These are phyloP conservation scores for Plectrocnemia conspersa DNA, from an alignment of 1,140 invertebrate genomes.

Conservation along the genomic window DNA sequence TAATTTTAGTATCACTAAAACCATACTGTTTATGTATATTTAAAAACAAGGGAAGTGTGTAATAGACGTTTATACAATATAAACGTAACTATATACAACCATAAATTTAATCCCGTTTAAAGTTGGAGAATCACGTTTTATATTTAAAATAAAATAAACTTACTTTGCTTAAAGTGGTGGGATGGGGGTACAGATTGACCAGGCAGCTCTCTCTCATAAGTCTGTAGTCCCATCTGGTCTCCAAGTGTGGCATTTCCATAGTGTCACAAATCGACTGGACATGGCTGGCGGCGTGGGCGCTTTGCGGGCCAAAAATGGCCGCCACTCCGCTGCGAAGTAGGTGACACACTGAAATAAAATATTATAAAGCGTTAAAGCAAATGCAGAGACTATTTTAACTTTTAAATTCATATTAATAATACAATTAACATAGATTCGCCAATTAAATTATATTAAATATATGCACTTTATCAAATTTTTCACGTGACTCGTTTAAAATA, in stretches of 20 bases:
- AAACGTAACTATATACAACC: too few relatives aligned
- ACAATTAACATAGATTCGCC: too few relatives aligned
- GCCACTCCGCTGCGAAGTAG: constrained; percentile 81
- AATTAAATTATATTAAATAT: too few relatives aligned
- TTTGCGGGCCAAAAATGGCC: constrained; percentile 91
- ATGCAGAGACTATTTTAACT: too few relatives aligned
- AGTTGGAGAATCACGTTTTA: background rate
- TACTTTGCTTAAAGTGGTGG: constrained; percentile 81
- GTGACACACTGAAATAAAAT: constrained; percentile 73
- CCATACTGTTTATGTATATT: too few relatives aligned
- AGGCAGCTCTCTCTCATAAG: constrained; percentile 83
- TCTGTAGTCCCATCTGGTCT: constrained; percentile 88
- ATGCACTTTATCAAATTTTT: too few relatives aligned
- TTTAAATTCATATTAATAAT: too few relatives aligned
- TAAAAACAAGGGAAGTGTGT: too few relatives aligned
- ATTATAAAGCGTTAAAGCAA: constrained; percentile 9
- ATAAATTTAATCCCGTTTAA: background rate
- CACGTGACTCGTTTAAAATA: too few relatives aligned
- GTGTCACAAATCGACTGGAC: constrained; percentile 95
- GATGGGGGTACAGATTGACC: constrained; percentile 91
- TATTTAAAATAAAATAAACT: too few relatives aligned
- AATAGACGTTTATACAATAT: too few relatives aligned
- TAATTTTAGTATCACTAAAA: too few relatives aligned
- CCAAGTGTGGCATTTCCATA: constrained; percentile 91
- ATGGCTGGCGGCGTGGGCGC: constrained; percentile 81